Evolutionary conservation across 2,888 invertebrate species (phyloP), one percentile per base, ranked within the genome.

Genomic region (Philereme vetulata): DNA sequence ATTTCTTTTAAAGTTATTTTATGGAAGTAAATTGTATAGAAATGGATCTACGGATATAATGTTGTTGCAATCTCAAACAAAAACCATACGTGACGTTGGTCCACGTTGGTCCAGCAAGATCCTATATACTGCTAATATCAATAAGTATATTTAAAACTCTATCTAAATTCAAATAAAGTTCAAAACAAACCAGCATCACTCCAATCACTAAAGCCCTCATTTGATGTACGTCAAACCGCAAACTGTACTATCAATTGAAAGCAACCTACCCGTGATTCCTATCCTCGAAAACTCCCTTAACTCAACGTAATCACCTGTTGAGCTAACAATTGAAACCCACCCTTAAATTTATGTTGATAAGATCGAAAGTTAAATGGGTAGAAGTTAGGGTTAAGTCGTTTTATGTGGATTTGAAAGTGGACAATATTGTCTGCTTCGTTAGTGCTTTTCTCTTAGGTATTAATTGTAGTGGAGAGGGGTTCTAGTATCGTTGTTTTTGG

Each of bases 231-330:
- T 72, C 77, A 74, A 77, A 80, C 82, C 82, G 69, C 82, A 76
- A 82, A 84, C 82, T 81, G 77, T 73, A 77, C 80, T 80, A 84
- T 81, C 83, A 85, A 85, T 85, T 86, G 82, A 84, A 86, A 85
- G 70, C 81, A 78, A 82, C 80, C 82, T 79, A 76, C 65, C 82
- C 81, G 79, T 85, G 83, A 81, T 84, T 84, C 81, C 82, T 79
- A 66, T 57, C 46, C 71, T 67, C 65, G 54, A 70, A 38, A 70
- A 77, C 72, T 67, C 68, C 10, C 52, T 57, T 62, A 60, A 50
- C 62, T 64, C 61, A 58, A 45, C 66, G 58, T 75, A 75, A 78
- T 74, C 68, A 71, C 72, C 74, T 75, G 64, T 61, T 58, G 65
- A 56, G 10, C 51, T 9, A 11, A 3, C 65, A 64, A 45, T 36